Percentiles rank a stretch among this genome's conserved stretches.
phyloP scores from a whole-genome alignment of 2,113 vertebrate species.

The Vidua macroura region DNA sequence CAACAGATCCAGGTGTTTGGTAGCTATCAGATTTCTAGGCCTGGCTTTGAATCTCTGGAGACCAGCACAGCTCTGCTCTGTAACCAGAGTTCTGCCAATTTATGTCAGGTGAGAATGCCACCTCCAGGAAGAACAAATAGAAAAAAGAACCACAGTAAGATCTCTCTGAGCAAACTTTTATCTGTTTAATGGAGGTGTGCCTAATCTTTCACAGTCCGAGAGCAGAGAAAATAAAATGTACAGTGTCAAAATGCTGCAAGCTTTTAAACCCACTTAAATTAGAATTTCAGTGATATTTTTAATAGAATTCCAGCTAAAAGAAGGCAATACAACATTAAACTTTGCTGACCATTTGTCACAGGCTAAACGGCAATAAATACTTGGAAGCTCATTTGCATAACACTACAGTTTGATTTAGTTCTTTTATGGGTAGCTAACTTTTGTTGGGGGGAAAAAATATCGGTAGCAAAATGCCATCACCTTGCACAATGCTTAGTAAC shows the following conservation, averaged over 20 bases:
- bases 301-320: neutral
- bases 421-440: neutral
- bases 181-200: conserved; percentile 10
- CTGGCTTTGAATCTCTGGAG: neutral
- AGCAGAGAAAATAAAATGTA: neutral
- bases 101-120: neutral
- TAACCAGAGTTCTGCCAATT: neutral
- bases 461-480: neutral
- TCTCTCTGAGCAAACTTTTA: neutral
- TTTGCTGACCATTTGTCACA: neutral
- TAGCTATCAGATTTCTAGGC: neutral
- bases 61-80: neutral
- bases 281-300: conserved; percentile 12
- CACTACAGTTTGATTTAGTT: neutral
- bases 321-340: neutral
- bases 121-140: neutral
- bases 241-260: neutral
- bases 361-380: rapidly evolving
- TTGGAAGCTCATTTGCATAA: neutral
- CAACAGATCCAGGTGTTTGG: neutral
- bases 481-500: neutral
- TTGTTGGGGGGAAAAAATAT: neutral
- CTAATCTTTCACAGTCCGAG: conserved; percentile 16
- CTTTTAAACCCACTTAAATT: conserved; percentile 1
- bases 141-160: neutral